A percentile compares a stretch with the other conserved stretches of the same genome.
phyloP scores from a whole-genome alignment of 2,888 invertebrate genomes.

The Diabrotica balteata region DNA sequence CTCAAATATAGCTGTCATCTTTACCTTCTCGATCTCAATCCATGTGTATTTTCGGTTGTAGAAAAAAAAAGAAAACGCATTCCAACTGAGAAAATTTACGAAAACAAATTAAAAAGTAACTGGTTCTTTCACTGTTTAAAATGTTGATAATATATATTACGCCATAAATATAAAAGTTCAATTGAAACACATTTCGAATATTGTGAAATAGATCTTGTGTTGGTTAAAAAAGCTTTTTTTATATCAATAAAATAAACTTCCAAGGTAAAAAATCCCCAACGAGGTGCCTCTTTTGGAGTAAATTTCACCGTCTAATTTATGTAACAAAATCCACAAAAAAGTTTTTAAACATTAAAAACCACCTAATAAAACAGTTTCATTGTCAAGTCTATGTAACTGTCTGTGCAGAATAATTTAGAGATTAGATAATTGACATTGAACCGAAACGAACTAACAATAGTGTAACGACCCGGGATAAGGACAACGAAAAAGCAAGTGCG shows the following conservation, averaged over 20 bases:
- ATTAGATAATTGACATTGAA: slow-evolving; percentile 29
- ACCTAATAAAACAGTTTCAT: slow-evolving; percentile 18
- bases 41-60: no score
- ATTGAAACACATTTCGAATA: background rate
- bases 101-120: no score
- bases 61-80: no score
- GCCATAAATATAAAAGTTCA: no score
- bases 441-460: slow-evolving; percentile 17
- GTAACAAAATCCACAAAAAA: slow-evolving; percentile 2
- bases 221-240: background rate
- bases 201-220: background rate
- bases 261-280: background rate
- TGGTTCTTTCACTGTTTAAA: no score
- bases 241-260: background rate
- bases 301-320: background rate
- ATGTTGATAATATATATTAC: no score
- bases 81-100: no score
- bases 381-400: slow-evolving; percentile 21
- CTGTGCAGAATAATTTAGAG: slow-evolving; percentile 19
- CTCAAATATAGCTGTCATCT: no score
- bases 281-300: slow-evolving; percentile 4
- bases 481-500: slow-evolving; percentile 15
- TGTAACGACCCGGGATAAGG: slow-evolving; percentile 25
- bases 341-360: slow-evolving; percentile 15
- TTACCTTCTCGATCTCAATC: no score